Conservation (phyloP, 2,113 vertebrate species). For the Shinisaurus crocodilurus region DNA sequence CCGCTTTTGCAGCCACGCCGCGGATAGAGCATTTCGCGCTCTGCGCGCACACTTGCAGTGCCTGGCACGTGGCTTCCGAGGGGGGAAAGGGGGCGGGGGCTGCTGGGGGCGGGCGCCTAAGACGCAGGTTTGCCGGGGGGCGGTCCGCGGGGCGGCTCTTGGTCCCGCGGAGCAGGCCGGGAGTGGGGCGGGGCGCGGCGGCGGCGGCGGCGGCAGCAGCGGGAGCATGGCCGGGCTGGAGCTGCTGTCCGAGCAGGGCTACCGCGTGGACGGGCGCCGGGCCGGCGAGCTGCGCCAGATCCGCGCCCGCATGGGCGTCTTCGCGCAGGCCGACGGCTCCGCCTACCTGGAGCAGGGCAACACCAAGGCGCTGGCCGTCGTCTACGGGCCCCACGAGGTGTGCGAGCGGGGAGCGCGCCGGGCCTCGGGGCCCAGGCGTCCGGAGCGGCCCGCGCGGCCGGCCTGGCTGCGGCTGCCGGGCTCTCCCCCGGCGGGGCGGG, state of each 20-base stretch:
- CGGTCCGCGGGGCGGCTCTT: rapidly evolving
- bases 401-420: neutral
- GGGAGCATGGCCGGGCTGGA: slow-evolving; percentile 88
- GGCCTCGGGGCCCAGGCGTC: no score
- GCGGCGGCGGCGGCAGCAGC: neutral
- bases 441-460: no score
- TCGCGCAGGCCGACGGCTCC: slow-evolving; percentile 91
- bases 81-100: neutral
- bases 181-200: rapidly evolving
- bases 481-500: no score
- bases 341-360: slow-evolving; percentile 95
- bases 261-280: slow-evolving; percentile 89
- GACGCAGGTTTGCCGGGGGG: neutral
- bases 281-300: slow-evolving; percentile 89
- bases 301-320: slow-evolving; percentile 91
- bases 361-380: slow-evolving; percentile 91
- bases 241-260: slow-evolving; percentile 91
- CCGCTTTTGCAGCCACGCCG: no score
- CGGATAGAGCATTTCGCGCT: no score
- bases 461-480: rapidly evolving
- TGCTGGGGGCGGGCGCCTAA: neutral
- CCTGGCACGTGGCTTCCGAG: no score
- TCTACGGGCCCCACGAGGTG: slow-evolving; percentile 94
- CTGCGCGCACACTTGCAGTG: no score
- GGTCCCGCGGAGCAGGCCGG: neutral